Evolutionary conservation across 1,140 invertebrate genomes (phyloP), one percentile per base, ranked within the genome.

Genomic region (Drosophila insularis): DNA sequence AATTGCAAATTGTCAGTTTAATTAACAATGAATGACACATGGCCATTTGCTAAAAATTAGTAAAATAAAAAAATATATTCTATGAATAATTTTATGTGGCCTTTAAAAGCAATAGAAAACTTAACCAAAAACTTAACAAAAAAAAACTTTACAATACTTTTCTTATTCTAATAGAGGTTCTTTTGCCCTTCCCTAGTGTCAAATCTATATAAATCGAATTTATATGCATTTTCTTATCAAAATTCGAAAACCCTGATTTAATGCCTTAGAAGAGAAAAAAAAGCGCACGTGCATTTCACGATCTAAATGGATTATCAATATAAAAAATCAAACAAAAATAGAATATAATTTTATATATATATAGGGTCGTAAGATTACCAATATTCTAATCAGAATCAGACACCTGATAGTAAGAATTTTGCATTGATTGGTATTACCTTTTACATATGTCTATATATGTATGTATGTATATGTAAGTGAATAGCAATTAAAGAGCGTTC

Each of bases 231-330:
- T 56, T 50, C 43, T 50, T 50, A 50, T 50, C 71, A 68, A 62
- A 68, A 63, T 74, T 68, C 56, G 19, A 37, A 61, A 62, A 62
- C n/a, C 71, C 61, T 27, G 27, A 27, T 74, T 37, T 74, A 71
- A 67, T 53, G 14, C n/a, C 8, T 19, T 35, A 40, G 53, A 59
- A 59, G n/a, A 54, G 35, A 11, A 5, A 11, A 10, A 21, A 23
- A 32, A n/a, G 14, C 4, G 43, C 17, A 50, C 43, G 43, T 50
- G 43, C 17, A 50, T 50, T 21, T 50, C 43, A 50, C 43, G 43
- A 50, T 17, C 43, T 50, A 1, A 50, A 50, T 50, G 17, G 2
- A 21, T 21, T 14, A 50, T 50, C 43, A 50, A 50, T 50, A 1
- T 11, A 6, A 50, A 8, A 46, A 17, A 46, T 46, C 14, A 4